Evolutionary conservation across 1,140 invertebrate species (phyloP).

Genomic region (Temnothorax curvispinosus): DNA sequence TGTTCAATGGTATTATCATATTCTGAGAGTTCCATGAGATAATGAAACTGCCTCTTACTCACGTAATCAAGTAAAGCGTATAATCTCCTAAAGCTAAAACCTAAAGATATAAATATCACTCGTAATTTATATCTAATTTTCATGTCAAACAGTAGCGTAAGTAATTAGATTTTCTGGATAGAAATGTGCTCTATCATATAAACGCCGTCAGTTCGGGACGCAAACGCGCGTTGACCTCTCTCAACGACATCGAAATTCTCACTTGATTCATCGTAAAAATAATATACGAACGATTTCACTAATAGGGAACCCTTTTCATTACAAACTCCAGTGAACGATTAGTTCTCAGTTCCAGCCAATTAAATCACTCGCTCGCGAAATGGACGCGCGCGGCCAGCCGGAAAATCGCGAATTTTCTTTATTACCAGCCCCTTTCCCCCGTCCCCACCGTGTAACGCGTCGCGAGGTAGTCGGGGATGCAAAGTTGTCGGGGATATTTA

Average conservation of each 20-base stretch:
- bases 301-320: neutral
- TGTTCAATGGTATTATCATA: neutral
- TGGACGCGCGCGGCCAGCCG: neutral
- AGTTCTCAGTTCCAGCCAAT: slow-evolving; percentile 27
- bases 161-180: neutral
- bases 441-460: neutral
- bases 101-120: neutral
- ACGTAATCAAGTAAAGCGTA: neutral
- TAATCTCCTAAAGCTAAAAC: neutral
- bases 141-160: neutral
- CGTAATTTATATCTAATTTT: neutral
- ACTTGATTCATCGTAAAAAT: slow-evolving; percentile 4
- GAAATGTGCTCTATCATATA: neutral
- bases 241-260: slow-evolving; percentile 15
- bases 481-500: slow-evolving; percentile 68
- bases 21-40: neutral
- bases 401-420: slow-evolving; percentile 38
- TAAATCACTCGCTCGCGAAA: neutral
- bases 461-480: slow-evolving; percentile 19
- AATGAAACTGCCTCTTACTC: neutral
- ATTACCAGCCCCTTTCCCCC: neutral
- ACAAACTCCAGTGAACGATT: neutral
- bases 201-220: neutral
- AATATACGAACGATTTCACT: neutral
- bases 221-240: neutral